phyloP scores from a whole-genome alignment of 1,140 invertebrate genomes.

The Cydia strobilella region DNA sequence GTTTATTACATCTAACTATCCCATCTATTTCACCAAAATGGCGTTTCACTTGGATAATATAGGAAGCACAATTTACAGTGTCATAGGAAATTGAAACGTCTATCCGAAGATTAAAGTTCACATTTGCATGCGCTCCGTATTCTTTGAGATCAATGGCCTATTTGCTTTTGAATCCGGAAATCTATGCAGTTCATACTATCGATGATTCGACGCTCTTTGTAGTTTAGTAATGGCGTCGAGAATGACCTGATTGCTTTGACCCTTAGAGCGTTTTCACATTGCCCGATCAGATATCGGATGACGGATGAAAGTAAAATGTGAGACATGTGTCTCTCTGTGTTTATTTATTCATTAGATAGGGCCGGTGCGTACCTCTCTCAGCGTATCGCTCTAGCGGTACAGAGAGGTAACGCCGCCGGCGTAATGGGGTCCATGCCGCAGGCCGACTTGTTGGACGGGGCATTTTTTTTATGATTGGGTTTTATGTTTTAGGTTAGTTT shows the following conservation, averaged over 20 bases:
- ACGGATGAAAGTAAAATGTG: no score
- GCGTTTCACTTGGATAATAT: neutral
- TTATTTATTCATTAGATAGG: no score
- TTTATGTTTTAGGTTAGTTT: no score
- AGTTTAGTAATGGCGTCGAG: neutral
- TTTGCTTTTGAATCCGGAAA: slow-evolving; percentile 14
- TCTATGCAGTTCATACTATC: slow-evolving; percentile 9
- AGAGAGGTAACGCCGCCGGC: no score
- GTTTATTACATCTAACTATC: neutral
- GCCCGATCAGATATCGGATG: no score
- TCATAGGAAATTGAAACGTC: slow-evolving; percentile 3
- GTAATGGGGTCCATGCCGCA: no score
- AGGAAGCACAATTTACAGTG: neutral
- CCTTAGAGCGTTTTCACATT: no score
- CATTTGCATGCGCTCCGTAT: neutral
- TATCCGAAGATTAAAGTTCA: slow-evolving; percentile 2
- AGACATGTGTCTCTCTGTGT: no score
- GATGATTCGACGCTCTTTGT: neutral
- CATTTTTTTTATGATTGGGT: no score
- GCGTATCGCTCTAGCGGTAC: no score
- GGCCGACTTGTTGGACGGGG: no score
- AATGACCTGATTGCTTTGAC: neutral
- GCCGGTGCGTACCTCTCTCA: no score
- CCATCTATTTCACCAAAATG: neutral
- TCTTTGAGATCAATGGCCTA: slow-evolving; percentile 10